Evolutionary conservation across 2,888 invertebrate genomes (phyloP), one percentile per base, ranked within the genome.

Genomic region (Scrobipalpa costella): DNA sequence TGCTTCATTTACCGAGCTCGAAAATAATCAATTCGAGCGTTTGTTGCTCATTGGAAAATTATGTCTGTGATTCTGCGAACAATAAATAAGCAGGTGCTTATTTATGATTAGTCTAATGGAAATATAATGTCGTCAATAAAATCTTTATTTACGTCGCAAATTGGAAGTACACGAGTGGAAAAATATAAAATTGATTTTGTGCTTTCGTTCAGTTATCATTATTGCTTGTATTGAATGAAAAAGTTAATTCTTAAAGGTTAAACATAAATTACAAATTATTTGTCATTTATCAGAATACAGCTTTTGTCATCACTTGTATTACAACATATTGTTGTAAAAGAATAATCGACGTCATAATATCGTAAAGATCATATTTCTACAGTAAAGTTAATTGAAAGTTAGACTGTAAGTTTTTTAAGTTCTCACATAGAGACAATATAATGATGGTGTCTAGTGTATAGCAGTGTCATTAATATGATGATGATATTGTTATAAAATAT

Each of bases 291-390:
- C 44, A 44, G 44, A 44, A 44, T 44, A 44, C n/a, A 44, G 44
- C 44, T 44, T 44, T 44, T 44, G n/a, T 44, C 44, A 44, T n/a
- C 44, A 44, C 15, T 44, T 9, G n/a, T 44, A 44, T 15, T 44
- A 44, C 7, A 7, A 44, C 44, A 44, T 44, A n/a, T n/a, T 44
- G 15, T 40, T 3, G 15, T 2, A 44, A 44, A 44, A 15, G 7
- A 15, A 7, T 7, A 44, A 15, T 44, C 44, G 44, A 15, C 44
- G 15, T 44, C 6, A 11, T 13, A 27, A 27, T 27, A 27, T 27
- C 27, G 5, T 27, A 5, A 5, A 27, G 5, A 27, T 5, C 5
- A 27, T 27, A 3, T 3, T 27, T 27, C 5, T 2, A 27, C 27
- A 27, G 27, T 27, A 2, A n/a, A n/a, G n/a, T n/a, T n/a, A n/a